Evolutionary conservation across 2,113 vertebrate genomes (phyloP), one percentile per base, ranked within the genome.

Genomic region (Planiliza haematocheilus): DNA sequence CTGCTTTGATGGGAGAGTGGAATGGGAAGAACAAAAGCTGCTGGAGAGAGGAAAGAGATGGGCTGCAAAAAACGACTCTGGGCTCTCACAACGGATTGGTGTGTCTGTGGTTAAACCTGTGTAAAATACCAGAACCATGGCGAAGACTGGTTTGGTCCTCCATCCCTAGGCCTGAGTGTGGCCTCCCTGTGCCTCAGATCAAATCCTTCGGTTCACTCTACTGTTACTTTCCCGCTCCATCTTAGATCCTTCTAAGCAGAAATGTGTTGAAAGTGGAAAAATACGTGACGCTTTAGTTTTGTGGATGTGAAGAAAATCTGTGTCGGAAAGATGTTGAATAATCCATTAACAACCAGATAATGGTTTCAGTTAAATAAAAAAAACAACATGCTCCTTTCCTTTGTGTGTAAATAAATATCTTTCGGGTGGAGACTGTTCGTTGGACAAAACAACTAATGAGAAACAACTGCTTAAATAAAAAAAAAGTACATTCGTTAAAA

Each of bases 21-120:
- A 82, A 90, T 65, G 49, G 81, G 74, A 84, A 89, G 84, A 92
- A 90, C 88, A 91, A 90, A 91, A 89, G 89, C 88, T 86, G 77
- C 73, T 65, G 58, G 76, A 64, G 57, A 67, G 70, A 72, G 67
- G 57, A 76, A 64, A 79, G 52, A 82, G 76, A 77, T 61, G 74
- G 76, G 79, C 69, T 59, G 59, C 38, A 55, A 67, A n/a, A 81
- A 84, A 79, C 62, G 67, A 86, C 41, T 74, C 37, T 50, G 74
- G 68, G 63, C 71, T 83, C 56, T 74, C 62, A 67, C 34, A 74
- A 85, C 18, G 51, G 73, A 75, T 60, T 63, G 82, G 53, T 70
- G 68, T 59, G 74, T 70, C 65, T 77, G 49, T 77, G 66, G 49
- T 69, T 82, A 77, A 86, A 91, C 53, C 75, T 78, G 39, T 70